A percentile compares a stretch with the other conserved stretches of the same genome.
Conservation (phyloP, 1,140 invertebrate species). For the Drosophila kanapiae region DNA sequence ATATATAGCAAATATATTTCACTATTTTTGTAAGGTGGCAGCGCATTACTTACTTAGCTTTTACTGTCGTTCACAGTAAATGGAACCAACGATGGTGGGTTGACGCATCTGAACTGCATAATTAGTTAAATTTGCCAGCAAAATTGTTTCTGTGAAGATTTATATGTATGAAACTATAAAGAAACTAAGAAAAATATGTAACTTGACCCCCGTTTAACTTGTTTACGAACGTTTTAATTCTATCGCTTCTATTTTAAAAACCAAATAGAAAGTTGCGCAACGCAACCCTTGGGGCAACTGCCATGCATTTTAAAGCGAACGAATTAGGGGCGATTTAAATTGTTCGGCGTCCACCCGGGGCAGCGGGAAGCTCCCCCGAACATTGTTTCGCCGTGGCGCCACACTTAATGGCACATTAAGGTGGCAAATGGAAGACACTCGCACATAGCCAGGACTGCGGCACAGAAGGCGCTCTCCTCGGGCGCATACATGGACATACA, state of each 20-base stretch:
- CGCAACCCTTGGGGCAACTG: not conserved
- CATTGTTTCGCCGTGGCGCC: conserved; percentile 23
- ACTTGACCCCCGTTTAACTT: too few species aligned
- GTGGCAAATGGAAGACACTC: conserved; percentile 26
- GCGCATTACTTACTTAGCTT: too few species aligned
- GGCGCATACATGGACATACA: not conserved
- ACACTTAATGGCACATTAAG: conserved; percentile 40
- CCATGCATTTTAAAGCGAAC: conserved; percentile 1
- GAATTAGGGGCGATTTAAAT: conserved; percentile 5
- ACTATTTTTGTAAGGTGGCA: too few species aligned
- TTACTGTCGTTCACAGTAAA: too few species aligned
- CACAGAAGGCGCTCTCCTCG: not conserved
- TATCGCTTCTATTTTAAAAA: not conserved
- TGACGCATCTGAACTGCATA: too few species aligned
- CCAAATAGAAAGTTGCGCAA: not conserved
- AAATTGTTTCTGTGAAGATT: too few species aligned
- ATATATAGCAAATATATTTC: too few species aligned
- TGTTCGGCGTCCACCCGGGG: not conserved
- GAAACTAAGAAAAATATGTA: too few species aligned
- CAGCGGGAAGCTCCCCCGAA: not conserved
- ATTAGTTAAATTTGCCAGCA: too few species aligned
- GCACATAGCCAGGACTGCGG: not conserved
- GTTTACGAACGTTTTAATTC: too few species aligned
- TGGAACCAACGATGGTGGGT: too few species aligned
- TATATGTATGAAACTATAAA: too few species aligned